A percentile compares a stretch with the other conserved stretches of the same genome.
Evolutionary conservation across 2,113 vertebrate genomes (phyloP).

Genomic region (Procavia capensis): DNA sequence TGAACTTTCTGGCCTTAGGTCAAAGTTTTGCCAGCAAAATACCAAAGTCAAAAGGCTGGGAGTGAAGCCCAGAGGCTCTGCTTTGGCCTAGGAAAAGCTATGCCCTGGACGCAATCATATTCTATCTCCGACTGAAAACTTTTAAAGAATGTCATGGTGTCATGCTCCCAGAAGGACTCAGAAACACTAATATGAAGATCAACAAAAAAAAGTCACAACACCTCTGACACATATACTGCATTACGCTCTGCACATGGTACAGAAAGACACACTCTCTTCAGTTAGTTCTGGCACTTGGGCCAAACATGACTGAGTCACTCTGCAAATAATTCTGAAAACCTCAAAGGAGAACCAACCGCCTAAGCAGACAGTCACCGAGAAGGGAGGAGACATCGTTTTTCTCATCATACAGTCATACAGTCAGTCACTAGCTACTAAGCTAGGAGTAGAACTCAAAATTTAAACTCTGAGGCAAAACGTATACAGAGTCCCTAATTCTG

Average conservation of each 20-base stretch:
- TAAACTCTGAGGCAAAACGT: neutral
- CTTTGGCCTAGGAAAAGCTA: slow-evolving; percentile 67
- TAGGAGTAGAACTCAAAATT: neutral
- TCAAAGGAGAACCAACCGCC: slow-evolving; percentile 69
- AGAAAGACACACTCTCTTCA: slow-evolving; percentile 76
- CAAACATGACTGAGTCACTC: slow-evolving; percentile 86
- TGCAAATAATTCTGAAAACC: slow-evolving; percentile 70
- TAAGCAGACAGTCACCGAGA: slow-evolving; percentile 63
- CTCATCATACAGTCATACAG: neutral
- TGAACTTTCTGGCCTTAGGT: slow-evolving; percentile 86
- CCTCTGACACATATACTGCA: slow-evolving; percentile 52
- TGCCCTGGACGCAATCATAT: slow-evolving; percentile 17
- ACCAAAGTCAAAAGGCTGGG: slow-evolving; percentile 84
- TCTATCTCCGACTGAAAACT: neutral
- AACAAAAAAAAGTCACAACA: neutral
- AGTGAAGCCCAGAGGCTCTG: slow-evolving; percentile 80
- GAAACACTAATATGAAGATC: neutral
- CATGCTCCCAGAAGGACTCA: neutral
- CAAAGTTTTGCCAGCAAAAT: slow-evolving; percentile 87
- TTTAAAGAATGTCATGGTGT: neutral
- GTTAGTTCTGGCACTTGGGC: slow-evolving; percentile 84
- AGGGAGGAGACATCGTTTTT: slow-evolving; percentile 50
- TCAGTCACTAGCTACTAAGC: neutral
- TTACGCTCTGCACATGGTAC: slow-evolving; percentile 69
- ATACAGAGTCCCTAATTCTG: neutral